Base-by-base conservation (phyloP, 2,113 vertebrate species). In the Vireo altiloquus region DNA sequence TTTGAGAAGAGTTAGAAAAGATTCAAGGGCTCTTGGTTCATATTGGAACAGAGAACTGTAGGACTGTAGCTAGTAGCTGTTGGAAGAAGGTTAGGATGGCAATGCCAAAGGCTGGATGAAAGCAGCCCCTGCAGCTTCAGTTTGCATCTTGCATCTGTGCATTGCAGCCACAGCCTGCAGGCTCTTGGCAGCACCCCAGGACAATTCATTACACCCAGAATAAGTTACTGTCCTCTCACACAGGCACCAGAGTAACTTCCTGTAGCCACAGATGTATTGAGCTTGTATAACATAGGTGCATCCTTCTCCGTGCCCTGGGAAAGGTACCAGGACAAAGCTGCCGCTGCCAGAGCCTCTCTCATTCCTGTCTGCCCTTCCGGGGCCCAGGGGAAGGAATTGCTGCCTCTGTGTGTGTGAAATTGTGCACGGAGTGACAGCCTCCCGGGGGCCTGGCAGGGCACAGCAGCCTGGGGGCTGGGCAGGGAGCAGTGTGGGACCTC, bases 191-290 rank as follows among this genome's bases (percentile, higher is more conserved):
- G 82, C 47, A 28, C 33, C 71, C 89, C 95, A 94, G 42, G 56
- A 46, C 82, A 63, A 92, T 96, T 95, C 94, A 93, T 92, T 78
- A 83, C 76, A 64, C 54, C 47, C 86, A 93, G 92, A 96, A 94
- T 93, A 82, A 90, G 79, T 91, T 42, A 93, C 90, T 96, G 95
- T 93, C 79, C 56, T 86, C 83, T 93, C 90, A 77, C 4, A 4
- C 76, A 66, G 79, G 83, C 86, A 70, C 37, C 71, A 44, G 61
- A 64, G 85, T 40, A 31, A 30, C 94, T 95, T 96, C 94, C 96
- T 96, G 93, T 87, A 90, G 90, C 27, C 82, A 52, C 82, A 57
- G 82, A 82, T 90, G 88, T 82, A 76, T 46, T 77, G 89, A 92
- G 56, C 80, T 88, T 42, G 46, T 82, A 0, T 49, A 47, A 47